phyloP scores from a whole-genome alignment of 2,113 vertebrate genomes.

The Trochalopteron elliotii region DNA sequence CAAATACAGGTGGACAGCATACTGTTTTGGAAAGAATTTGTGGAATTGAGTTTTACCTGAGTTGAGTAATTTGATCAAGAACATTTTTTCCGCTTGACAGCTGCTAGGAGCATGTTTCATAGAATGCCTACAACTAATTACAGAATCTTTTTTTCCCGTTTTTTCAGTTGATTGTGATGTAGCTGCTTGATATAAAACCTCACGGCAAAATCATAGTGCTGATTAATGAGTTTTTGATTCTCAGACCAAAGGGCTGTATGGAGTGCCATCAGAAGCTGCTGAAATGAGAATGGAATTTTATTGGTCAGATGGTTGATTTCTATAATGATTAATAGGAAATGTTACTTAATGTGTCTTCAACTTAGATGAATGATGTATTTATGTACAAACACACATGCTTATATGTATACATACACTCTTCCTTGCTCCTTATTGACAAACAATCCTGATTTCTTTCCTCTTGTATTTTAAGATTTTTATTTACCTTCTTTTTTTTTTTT shows the following conservation, averaged over 20 bases:
- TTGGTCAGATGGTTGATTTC: not conserved
- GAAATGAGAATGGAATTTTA: not conserved
- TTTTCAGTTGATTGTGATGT: not conserved
- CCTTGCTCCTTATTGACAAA: not conserved
- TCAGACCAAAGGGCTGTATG: not conserved
- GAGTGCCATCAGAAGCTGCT: not conserved
- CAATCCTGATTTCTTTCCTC: not conserved
- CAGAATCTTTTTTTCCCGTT: not conserved
- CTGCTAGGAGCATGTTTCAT: not conserved
- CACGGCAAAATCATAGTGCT: not conserved
- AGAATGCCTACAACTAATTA: not conserved
- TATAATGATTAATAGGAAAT: not conserved
- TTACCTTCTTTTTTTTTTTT: not conserved
- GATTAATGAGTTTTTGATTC: not conserved
- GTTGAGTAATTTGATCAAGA: not conserved
- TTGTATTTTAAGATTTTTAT: not conserved
- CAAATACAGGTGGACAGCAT: not conserved
- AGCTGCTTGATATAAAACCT: not conserved
- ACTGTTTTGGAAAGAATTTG: not conserved
- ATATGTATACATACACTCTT: accelerated
- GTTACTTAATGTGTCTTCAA: not conserved
- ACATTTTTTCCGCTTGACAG: not conserved
- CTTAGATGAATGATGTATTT: not conserved
- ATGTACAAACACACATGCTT: not conserved
- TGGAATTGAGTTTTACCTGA: not conserved